Conservation (phyloP, 2,797 vertebrate species). For the Rhinophrynus dorsalis region DNA sequence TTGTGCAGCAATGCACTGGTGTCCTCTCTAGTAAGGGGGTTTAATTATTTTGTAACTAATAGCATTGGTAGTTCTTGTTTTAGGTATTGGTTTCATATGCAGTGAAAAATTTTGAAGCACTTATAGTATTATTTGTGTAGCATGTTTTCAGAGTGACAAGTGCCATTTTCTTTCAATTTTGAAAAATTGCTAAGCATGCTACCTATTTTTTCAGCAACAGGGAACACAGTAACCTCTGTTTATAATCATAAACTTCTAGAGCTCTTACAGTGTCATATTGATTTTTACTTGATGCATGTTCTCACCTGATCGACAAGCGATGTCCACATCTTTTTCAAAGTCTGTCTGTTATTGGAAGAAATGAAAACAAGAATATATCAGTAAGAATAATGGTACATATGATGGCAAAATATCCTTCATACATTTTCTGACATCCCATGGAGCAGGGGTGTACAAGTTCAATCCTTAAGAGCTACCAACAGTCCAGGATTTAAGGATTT, state of each 20-base stretch:
- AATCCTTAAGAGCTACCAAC: too few species aligned
- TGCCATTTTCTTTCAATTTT: conserved; percentile 17
- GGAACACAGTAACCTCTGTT: conserved; percentile 15
- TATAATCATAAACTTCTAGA: conserved; percentile 34
- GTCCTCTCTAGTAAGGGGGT: too few species aligned
- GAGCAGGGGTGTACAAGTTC: too few species aligned
- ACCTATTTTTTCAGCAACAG: conserved; percentile 42
- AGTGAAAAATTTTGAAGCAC: background rate
- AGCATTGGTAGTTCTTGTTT: background rate
- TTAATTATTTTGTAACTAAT: background rate
- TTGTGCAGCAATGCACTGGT: too few species aligned
- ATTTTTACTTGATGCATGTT: conserved; percentile 53
- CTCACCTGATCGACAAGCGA: conserved; percentile 98
- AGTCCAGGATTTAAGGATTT: too few species aligned
- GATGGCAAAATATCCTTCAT: background rate
- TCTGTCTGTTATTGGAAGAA: conserved; percentile 86
- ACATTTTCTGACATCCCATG: too few species aligned
- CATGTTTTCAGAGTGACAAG: conserved; percentile 38
- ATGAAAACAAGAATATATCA: conserved; percentile 46
- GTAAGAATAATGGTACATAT: conserved; percentile 20
- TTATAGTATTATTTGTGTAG: conserved; percentile 15
- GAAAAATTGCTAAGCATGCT: conserved; percentile 43
- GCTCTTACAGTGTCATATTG: conserved; percentile 17
- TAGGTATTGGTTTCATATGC: conserved; percentile 3
- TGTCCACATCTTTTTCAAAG: conserved; percentile 99